Conservation (phyloP, 2,113 vertebrate species). For the Rousettus leschenaultii region DNA sequence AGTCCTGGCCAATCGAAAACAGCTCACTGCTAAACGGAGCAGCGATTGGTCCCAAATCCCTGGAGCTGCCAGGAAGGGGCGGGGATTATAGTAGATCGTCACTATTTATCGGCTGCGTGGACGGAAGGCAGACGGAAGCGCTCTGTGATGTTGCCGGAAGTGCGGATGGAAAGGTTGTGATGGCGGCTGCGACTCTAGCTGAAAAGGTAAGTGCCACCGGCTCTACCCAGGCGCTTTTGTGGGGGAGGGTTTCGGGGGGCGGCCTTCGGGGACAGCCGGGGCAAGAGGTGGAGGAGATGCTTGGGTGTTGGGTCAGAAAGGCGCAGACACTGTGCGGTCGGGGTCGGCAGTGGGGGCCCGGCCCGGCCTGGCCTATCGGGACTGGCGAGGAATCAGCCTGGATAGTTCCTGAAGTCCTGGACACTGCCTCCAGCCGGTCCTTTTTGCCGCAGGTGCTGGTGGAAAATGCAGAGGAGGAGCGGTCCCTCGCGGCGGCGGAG, state of each 20-base stretch:
- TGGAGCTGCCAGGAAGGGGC: background rate
- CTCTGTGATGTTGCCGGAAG: conserved; percentile 48
- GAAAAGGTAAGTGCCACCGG: background rate
- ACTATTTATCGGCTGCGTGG: rapidly evolving
- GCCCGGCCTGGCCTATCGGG: background rate
- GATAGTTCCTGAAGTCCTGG: background rate
- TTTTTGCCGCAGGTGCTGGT: background rate
- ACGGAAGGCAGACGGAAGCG: background rate
- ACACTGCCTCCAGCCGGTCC: background rate
- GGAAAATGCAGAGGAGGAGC: conserved; percentile 31
- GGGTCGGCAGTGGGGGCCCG: background rate
- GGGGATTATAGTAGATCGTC: background rate
- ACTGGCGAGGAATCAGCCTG: background rate
- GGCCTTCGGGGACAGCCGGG: no score
- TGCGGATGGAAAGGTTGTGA: background rate
- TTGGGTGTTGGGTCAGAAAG: background rate
- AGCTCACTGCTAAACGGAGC: rapidly evolving
- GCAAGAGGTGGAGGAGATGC: background rate
- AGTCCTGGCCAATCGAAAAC: background rate
- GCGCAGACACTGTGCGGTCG: background rate
- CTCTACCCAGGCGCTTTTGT: background rate
- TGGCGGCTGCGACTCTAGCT: conserved; percentile 43
- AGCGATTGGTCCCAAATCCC: background rate
- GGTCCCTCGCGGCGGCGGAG: background rate
- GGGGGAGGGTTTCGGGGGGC: no score